These are phyloP conservation scores for Apamea epomidion DNA, from an alignment of 2,888 invertebrate genomes.

Conservation along the genomic window DNA sequence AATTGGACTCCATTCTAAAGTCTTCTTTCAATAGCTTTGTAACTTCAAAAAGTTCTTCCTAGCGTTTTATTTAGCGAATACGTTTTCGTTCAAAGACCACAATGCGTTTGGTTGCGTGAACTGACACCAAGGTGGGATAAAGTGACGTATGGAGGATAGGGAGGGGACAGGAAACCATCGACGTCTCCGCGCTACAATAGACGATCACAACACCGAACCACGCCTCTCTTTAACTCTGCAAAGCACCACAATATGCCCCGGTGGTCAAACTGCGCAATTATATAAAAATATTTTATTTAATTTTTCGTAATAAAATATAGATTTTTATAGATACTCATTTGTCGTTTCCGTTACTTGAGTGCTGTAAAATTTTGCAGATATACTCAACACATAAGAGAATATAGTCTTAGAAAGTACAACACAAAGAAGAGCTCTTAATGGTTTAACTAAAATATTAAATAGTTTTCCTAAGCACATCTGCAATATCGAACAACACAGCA, in stretches of 20 bases:
- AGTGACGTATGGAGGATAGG: conserved; percentile 37
- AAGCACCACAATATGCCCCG: conserved; percentile 87
- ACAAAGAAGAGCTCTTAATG: conserved; percentile 55
- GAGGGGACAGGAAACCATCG: conserved; percentile 47
- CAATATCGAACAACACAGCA: conserved; percentile 45
- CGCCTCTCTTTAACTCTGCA: conserved; percentile 75
- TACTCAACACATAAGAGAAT: conserved; percentile 56
- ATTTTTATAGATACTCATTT: conserved; percentile 54
- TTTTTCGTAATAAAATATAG: conserved; percentile 67
- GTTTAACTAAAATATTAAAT: conserved; percentile 48
- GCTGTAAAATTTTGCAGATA: conserved; percentile 41
- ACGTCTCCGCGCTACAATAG: conserved; percentile 63
- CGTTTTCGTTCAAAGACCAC: conserved; percentile 26
- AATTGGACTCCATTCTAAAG: conserved; percentile 41
- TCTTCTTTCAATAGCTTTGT: conserved; percentile 24
- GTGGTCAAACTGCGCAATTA: conserved; percentile 82
- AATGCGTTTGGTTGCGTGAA: conserved; percentile 51
- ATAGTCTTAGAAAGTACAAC: conserved; percentile 60
- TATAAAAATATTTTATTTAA: conserved; percentile 71
- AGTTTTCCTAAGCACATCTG: conserved; percentile 56
- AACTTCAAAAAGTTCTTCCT: conserved; percentile 16
- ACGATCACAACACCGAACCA: conserved; percentile 81
- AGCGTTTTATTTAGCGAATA: conserved; percentile 15
- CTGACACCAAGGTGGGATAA: conserved; percentile 61
- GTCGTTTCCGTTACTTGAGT: conserved; percentile 26